Base-by-base conservation (phyloP, 2,888 invertebrate species). In the Andrena praecox region DNA sequence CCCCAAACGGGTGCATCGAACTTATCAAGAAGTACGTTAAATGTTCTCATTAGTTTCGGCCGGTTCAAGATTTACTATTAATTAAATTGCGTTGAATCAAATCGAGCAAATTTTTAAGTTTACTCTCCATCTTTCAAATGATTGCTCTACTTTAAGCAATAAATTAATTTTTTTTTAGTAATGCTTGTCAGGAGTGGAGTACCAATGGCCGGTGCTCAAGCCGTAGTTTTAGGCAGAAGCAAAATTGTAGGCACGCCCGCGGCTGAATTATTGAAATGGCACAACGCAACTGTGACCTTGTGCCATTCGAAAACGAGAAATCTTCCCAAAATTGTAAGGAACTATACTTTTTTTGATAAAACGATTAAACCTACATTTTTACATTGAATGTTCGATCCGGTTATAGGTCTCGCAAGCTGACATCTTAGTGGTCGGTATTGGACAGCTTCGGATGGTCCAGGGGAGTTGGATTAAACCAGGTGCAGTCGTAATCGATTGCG, bases 161-260 rank as follows among this genome's bases (percentile, higher is more conserved):
- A 31, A 56, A 16, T 29, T 0, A 59, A 5, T 59, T 20, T 59
- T 71, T 33, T 52, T 20, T 24, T 12, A 29, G n/a, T 33, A 27
- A 54, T 75, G 35, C 56, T 67, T 82, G 86, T 20, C 82, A 95
- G 96, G 83, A 96, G 96, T 64, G 98, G 98, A 0, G 95, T 97
- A 0, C 89, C 95, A 86, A 97, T 99, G 70, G 95, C 96, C 56
- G 99, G 99, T 4, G 96, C 97, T 78, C 95, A 96, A 84, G 99
- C 98, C 2, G 99, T 99, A 2, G 99, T 99, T 24, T 94, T 99
- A 56, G 99, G 99, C 0, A 96, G 99, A 88, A 99, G 99, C 93
- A 99, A 99, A 94, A 99, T 99, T 92, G 99, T 99, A 1, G 99
- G 99, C 60, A 98, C 99, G 0, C 99, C 99, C 0, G 97, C 97